Conservation (phyloP, 2,797 vertebrate genomes). For the Megaceryle alcyon region DNA sequence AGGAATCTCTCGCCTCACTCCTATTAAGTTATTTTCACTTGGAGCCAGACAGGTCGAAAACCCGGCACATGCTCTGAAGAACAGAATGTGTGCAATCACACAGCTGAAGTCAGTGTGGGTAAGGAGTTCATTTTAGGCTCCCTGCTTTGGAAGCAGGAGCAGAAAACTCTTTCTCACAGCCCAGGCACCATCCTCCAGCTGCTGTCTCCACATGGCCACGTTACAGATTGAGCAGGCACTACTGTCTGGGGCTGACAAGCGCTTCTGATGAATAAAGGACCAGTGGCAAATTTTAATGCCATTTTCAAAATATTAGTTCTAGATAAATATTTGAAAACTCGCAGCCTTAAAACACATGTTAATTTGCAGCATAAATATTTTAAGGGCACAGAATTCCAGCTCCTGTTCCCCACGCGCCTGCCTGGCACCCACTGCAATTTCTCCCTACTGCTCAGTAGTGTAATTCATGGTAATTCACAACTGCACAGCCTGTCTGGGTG, state of each 20-base stretch:
- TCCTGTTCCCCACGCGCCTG: not conserved
- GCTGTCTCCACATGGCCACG: not conserved
- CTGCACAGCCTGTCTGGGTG: not conserved
- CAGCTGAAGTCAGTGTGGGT: not conserved
- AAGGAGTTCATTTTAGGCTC: not conserved
- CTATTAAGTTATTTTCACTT: not conserved
- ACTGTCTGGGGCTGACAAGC: not conserved
- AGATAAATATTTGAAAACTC: conserved; percentile 43
- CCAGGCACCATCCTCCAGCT: conserved; percentile 16
- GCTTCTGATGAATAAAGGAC: conserved; percentile 37
- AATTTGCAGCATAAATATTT: conserved; percentile 40
- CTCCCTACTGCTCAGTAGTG: not conserved
- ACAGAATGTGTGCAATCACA: not conserved
- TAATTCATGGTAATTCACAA: not conserved
- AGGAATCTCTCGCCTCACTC: not conserved
- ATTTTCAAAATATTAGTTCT: conserved; percentile 31
- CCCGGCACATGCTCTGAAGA: accelerated
- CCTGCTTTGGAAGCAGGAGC: not conserved
- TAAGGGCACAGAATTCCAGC: not conserved
- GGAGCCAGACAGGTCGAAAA: not conserved
- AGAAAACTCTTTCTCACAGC: not conserved
- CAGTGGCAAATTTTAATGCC: conserved; percentile 39
- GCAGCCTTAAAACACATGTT: not conserved
- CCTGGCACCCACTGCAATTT: not conserved
- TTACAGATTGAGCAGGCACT: not conserved